Evolutionary conservation across 1,140 invertebrate species (phyloP).

Genomic region (Platyscapa corneri): DNA sequence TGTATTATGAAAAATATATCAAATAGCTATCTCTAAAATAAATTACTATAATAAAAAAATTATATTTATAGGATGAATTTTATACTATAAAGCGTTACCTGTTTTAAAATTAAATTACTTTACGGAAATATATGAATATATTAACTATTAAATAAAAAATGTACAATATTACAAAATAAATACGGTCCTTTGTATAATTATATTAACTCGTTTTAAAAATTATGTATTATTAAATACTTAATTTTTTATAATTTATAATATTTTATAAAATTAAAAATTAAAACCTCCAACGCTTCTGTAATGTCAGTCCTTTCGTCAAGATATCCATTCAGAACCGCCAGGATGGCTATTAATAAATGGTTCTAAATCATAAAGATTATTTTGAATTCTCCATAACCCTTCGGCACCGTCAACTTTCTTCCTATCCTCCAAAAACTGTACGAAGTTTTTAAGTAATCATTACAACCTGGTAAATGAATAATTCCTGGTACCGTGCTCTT

Average conservation of each 20-base stretch:
- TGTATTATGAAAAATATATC: no score
- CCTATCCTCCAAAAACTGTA: slow-evolving; percentile 77
- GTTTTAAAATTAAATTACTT: no score
- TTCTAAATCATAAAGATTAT: slow-evolving; percentile 84
- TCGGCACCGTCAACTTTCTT: slow-evolving; percentile 82
- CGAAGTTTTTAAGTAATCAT: slow-evolving; percentile 55
- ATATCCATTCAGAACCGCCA: slow-evolving; percentile 86
- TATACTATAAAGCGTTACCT: no score
- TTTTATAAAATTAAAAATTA: background rate
- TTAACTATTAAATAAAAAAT: no score
- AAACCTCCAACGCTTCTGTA: slow-evolving; percentile 83
- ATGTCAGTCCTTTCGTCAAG: slow-evolving; percentile 85
- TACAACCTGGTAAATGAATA: slow-evolving; percentile 52
- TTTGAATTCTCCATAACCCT: slow-evolving; percentile 84
- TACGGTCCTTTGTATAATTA: no score
- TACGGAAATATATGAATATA: no score
- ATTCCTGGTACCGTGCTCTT: slow-evolving; percentile 65
- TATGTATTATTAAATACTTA: no score
- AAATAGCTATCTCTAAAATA: no score
- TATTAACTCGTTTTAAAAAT: no score
- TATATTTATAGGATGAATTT: no score
- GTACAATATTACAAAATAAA: no score
- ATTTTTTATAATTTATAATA: background rate
- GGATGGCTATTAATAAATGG: slow-evolving; percentile 83
- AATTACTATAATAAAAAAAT: no score